Evolutionary conservation across 1,140 invertebrate genomes (phyloP).

Genomic region (Artemia franciscana): DNA sequence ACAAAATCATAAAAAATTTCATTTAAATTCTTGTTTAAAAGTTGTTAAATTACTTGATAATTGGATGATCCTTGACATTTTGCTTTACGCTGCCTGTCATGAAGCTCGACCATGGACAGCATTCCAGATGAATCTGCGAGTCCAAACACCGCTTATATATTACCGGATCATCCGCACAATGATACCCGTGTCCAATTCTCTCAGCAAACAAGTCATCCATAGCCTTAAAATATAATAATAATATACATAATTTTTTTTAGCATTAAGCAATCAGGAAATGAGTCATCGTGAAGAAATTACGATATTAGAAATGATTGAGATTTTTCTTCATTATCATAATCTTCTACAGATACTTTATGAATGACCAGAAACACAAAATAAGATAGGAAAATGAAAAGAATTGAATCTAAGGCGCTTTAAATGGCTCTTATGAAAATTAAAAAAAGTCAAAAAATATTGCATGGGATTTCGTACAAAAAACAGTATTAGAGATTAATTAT

Average conservation of each 20-base stretch:
- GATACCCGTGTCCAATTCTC: constrained; percentile 35
- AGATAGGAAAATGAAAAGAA: too few species aligned
- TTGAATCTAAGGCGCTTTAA: too few species aligned
- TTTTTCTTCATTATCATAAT: too few species aligned
- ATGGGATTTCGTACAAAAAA: too few species aligned
- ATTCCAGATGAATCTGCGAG: constrained; percentile 26
- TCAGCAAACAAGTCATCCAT: constrained; percentile 27
- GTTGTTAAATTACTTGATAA: constrained; percentile 16
- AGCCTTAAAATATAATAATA: constrained; percentile 18
- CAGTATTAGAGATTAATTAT: too few species aligned
- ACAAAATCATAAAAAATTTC: neutral
- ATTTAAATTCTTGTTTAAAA: neutral
- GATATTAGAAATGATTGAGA: too few species aligned
- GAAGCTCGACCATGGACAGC: constrained; percentile 31
- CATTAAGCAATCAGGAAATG: too few species aligned
- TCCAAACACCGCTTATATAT: constrained; percentile 23
- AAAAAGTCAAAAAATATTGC: too few species aligned
- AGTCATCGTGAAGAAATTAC: too few species aligned
- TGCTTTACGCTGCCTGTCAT: constrained; percentile 26
- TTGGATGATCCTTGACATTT: constrained; percentile 17
- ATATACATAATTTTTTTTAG: neutral
- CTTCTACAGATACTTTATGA: too few species aligned
- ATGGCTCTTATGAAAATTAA: too few species aligned
- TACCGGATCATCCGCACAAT: constrained; percentile 23
- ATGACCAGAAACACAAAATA: too few species aligned